These are phyloP conservation scores for Asobara japonica DNA, from an alignment of 1,140 invertebrate species.

Conservation along the genomic window DNA sequence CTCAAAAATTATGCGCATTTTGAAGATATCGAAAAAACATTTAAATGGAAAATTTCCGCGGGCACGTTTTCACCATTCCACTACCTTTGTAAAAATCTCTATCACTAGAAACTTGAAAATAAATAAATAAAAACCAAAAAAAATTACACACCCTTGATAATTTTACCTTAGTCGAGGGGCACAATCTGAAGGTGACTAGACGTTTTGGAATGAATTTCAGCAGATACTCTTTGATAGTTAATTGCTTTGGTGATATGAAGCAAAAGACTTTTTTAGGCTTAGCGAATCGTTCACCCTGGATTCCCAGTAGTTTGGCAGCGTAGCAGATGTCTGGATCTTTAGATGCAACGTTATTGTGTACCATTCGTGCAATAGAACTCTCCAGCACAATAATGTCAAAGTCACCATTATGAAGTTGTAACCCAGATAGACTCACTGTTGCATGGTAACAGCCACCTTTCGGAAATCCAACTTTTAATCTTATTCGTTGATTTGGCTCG, in stretches of 20 bases:
- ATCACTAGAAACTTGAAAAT: conserved; percentile 26
- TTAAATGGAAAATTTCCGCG: no score
- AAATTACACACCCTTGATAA: conserved; percentile 36
- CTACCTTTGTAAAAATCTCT: not conserved
- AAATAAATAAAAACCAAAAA: conserved; percentile 17
- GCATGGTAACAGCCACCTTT: conserved; percentile 83
- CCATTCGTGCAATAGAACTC: conserved; percentile 83
- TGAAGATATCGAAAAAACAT: no score
- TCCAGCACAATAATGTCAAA: conserved; percentile 93
- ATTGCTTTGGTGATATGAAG: conserved; percentile 87
- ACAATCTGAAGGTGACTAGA: conserved; percentile 90
- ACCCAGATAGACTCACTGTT: conserved; percentile 80
- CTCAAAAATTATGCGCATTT: no score
- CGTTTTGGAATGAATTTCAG: conserved; percentile 92
- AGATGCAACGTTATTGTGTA: conserved; percentile 87
- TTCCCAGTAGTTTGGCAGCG: conserved; percentile 81
- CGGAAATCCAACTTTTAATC: conserved; percentile 74
- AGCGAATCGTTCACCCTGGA: conserved; percentile 73
- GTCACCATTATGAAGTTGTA: conserved; percentile 87
- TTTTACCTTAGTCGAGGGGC: conserved; percentile 87
- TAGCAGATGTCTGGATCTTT: conserved; percentile 88
- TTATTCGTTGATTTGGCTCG: conserved; percentile 71
- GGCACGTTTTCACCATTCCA: not conserved
- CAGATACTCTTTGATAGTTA: conserved; percentile 92
- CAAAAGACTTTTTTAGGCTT: conserved; percentile 89